These are phyloP conservation scores for Eospalax fontanierii DNA, from an alignment of 2,797 vertebrate species.

Conservation along the genomic window DNA sequence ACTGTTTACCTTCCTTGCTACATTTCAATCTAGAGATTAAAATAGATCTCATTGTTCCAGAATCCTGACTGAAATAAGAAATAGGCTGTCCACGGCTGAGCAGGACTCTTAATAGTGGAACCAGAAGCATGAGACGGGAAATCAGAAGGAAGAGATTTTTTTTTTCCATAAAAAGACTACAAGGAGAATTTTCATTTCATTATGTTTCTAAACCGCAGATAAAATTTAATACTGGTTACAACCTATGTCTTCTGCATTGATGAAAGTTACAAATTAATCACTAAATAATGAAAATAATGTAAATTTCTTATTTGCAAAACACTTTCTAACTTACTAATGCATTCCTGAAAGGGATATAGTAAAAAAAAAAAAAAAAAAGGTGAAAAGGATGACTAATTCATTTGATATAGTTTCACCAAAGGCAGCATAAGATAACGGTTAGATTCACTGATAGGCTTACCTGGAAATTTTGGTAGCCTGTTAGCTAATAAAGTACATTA, in stretches of 20 bases:
- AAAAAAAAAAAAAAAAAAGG: constrained; percentile 39
- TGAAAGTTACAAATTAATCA: constrained; percentile 54
- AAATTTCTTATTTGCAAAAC: constrained; percentile 57
- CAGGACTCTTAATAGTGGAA: constrained; percentile 72
- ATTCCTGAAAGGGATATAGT: constrained; percentile 25
- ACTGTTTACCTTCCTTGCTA: constrained; percentile 85
- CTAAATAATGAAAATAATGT: constrained; percentile 52
- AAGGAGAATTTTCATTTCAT: constrained; percentile 63
- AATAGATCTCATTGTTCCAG: constrained; percentile 86
- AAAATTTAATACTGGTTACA: constrained; percentile 10
- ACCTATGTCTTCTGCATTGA: constrained; percentile 2
- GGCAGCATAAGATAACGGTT: neutral
- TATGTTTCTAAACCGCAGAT: constrained; percentile 40
- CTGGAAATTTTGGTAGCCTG: constrained; percentile 9
- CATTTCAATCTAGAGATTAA: constrained; percentile 86
- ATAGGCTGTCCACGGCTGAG: constrained; percentile 11
- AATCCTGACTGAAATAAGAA: constrained; percentile 80
- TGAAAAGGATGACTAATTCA: constrained; percentile 12
- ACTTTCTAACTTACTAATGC: constrained; percentile 51
- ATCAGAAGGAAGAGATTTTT: constrained; percentile 36
- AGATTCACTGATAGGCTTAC: neutral
- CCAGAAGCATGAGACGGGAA: constrained; percentile 68
- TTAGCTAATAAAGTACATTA: neutral
- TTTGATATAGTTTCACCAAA: constrained; percentile 45
- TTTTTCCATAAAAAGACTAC: constrained; percentile 70